These are phyloP conservation scores for Indicator maculatus DNA, from an alignment of 2,113 vertebrate genomes.

Conservation along the genomic window DNA sequence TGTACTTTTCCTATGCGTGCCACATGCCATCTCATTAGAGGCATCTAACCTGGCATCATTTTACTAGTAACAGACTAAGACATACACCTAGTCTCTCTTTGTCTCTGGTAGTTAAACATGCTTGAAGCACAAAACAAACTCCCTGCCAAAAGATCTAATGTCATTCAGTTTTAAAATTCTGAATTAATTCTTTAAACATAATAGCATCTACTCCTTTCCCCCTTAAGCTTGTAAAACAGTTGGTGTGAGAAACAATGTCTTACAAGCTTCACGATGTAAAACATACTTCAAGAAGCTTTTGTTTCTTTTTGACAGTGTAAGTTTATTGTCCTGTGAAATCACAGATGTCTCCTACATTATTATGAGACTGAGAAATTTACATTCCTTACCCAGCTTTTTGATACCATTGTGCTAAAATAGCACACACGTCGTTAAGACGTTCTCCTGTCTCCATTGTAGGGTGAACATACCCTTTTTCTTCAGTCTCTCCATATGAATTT, in stretches of 20 bases:
- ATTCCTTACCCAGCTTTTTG: neutral
- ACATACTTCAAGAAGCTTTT: neutral
- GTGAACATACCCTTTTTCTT: neutral
- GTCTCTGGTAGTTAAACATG: neutral
- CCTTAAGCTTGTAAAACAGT: neutral
- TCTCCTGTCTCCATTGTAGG: neutral
- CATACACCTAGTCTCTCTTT: neutral
- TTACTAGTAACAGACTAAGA: neutral
- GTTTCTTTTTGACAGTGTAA: neutral
- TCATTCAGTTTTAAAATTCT: neutral
- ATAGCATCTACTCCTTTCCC: neutral
- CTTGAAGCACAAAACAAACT: neutral
- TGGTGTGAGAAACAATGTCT: neutral
- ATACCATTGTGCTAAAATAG: neutral
- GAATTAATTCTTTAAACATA: neutral
- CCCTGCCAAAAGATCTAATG: neutral
- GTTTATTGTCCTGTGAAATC: neutral
- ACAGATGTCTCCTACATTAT: neutral
- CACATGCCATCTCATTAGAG: neutral
- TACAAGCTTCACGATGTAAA: neutral
- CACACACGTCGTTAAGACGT: neutral
- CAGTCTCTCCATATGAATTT: neutral
- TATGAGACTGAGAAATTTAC: neutral
- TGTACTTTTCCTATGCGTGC: neutral
- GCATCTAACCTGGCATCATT: neutral